Base-by-base conservation (phyloP, 1,140 invertebrate species). In the Ostrea edulis region DNA sequence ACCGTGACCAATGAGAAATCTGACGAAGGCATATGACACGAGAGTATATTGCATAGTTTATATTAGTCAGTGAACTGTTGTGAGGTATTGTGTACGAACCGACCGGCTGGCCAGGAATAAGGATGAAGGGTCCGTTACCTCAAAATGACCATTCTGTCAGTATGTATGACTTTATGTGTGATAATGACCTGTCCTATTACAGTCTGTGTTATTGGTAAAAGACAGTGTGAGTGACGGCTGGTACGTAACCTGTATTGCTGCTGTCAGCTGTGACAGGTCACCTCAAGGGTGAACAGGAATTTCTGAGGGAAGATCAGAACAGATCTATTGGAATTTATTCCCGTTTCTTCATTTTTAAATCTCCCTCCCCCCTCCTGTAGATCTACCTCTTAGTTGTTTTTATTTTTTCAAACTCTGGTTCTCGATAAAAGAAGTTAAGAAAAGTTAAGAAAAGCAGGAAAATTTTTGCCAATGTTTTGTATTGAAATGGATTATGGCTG, bases 1-100 rank as follows among this genome's bases (percentile, higher is more conserved):
- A 77, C 68, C 68, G 11, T 77, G 68, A 77, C 68, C 68, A 77
- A 77, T 35, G 68, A 77, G 68, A 77, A 35, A 17, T 35, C 25
- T 77, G 68, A 77, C 29, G 25, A 14, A 35, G 68, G 29, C 22
- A 35, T 44, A 44, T 77, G 68, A 77, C 68, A 77, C 68, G 12
- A 25, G 29, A 17, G 25, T 62, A 62, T 25, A 35, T 77, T 14
- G 68, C 25, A 14, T 35, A 14, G 68, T 77, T 25, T 25, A 29
- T 62, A n/a, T 62, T 62, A 62, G 1, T 8, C 9, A 77, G 25
- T 5, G 68, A 25, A 77, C 68, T 77, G 58, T 44, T 62, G 55
- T 77, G 25, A 77, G 35, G 25, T 25, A 77, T 17, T 77, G 22
- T 77, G 68, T 77, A 77, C 25, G 9, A 25, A 77, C 68, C 29